Conservation (phyloP, 2,113 vertebrate species). For the Muntiacus reevesi region DNA sequence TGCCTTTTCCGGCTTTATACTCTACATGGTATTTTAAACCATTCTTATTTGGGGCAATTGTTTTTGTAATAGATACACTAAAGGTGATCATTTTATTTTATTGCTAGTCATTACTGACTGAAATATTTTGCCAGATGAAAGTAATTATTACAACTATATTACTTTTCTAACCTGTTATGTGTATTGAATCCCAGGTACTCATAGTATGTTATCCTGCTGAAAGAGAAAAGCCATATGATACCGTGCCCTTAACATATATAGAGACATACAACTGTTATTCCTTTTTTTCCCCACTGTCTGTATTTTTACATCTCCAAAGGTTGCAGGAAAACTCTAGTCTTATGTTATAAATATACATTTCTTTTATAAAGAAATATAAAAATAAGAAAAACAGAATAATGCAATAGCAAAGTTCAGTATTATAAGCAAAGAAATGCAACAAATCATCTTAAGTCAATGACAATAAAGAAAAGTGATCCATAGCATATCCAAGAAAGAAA, state of each 20-base stretch:
- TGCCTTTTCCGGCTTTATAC: slow-evolving; percentile 16
- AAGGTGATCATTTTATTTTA: slow-evolving; percentile 80
- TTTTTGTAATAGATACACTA: slow-evolving; percentile 80
- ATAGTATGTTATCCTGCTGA: slow-evolving; percentile 12
- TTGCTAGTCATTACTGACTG: slow-evolving; percentile 75
- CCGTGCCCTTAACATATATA: slow-evolving; percentile 52
- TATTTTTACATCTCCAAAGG: not conserved
- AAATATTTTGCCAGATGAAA: slow-evolving; percentile 81
- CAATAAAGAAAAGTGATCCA: not conserved
- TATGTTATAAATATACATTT: not conserved
- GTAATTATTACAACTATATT: slow-evolving; percentile 78
- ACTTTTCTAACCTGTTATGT: slow-evolving; percentile 72
- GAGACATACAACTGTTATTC: not conserved
- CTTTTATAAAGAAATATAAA: not conserved
- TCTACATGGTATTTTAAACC: slow-evolving; percentile 70
- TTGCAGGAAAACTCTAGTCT: slow-evolving; percentile 41
- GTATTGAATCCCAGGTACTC: slow-evolving; percentile 51
- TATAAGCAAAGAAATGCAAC: not conserved
- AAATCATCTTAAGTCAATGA: slow-evolving; percentile 18
- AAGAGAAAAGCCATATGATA: slow-evolving; percentile 23
- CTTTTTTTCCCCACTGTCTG: slow-evolving; percentile 39
- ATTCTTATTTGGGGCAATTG: slow-evolving; percentile 76
- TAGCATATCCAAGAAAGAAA: not conserved
- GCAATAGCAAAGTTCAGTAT: not conserved
- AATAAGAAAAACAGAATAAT: slow-evolving; percentile 16